phyloP scores from a whole-genome alignment of 2,113 vertebrate genomes.

The Charadrius vociferus region DNA sequence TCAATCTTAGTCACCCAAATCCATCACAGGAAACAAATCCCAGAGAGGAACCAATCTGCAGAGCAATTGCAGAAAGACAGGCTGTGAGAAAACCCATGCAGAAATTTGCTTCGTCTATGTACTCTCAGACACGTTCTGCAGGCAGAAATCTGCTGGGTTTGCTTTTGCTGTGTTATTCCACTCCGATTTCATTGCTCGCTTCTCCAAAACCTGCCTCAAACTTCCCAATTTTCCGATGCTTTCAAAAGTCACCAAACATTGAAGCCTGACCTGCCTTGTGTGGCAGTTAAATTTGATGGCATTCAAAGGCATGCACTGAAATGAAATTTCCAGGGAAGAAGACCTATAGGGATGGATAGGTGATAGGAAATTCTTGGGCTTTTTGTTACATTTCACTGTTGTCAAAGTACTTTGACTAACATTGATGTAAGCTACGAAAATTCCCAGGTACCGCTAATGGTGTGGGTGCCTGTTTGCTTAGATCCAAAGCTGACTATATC shows the following conservation, averaged over 20 bases:
- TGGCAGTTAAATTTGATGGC: neutral
- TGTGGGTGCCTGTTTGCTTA: neutral
- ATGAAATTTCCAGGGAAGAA: neutral
- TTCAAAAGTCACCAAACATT: neutral
- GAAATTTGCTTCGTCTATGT: neutral
- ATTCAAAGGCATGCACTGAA: neutral
- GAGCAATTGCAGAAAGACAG: neutral
- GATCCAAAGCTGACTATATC: neutral
- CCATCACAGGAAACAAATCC: conserved; percentile 16
- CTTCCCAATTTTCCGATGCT: neutral
- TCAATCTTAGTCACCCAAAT: conserved; percentile 53
- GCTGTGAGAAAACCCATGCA: neutral
- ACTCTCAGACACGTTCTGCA: neutral
- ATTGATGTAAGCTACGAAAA: neutral
- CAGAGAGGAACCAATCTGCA: neutral
- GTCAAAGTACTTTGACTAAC: neutral
- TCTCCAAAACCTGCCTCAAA: neutral
- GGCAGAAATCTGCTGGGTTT: neutral
- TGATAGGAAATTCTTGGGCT: neutral
- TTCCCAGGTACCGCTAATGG: neutral
- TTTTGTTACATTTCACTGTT: neutral
- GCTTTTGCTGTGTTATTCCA: neutral
- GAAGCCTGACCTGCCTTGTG: neutral
- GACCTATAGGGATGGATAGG: accelerated
- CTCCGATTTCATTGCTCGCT: neutral